Conservation (phyloP, 2,113 vertebrate genomes). For the Sarotherodon lohbergeri region DNA sequence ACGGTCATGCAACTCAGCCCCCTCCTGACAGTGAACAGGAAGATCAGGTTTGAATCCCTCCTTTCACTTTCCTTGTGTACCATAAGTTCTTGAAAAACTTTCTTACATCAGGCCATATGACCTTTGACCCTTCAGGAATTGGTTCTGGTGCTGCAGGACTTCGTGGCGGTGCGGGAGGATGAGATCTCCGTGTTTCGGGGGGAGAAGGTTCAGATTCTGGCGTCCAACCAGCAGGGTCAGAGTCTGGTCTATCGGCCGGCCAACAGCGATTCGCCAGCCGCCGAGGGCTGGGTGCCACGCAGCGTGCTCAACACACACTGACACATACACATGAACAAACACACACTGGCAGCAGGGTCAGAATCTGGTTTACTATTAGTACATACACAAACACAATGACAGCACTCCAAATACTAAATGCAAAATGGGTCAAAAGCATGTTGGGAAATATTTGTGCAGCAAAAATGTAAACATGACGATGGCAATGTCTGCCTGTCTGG, state of each 20-base stretch:
- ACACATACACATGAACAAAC: constrained; percentile 14
- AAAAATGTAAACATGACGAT: background rate
- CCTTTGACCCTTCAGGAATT: constrained; percentile 58
- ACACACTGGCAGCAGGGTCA: constrained; percentile 4
- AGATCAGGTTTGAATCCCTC: constrained; percentile 72
- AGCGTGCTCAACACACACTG: constrained; percentile 76
- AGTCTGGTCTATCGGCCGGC: constrained; percentile 94
- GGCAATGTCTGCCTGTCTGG: background rate
- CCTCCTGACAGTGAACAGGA: constrained; percentile 79
- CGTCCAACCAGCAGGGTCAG: constrained; percentile 97
- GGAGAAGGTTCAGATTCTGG: constrained; percentile 93
- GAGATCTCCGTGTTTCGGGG: constrained; percentile 95
- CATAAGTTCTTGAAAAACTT: background rate
- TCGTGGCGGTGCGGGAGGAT: constrained; percentile 93
- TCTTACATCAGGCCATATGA: background rate
- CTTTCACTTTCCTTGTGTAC: background rate
- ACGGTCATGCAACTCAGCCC: constrained; percentile 85
- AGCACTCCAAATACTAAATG: background rate
- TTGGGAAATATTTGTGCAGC: background rate
- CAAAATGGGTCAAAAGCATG: background rate
- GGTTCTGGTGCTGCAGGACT: constrained; percentile 90
- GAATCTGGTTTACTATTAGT: background rate
- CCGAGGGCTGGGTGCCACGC: constrained; percentile 97
- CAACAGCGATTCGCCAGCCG: constrained; percentile 87
- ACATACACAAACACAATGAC: background rate